phyloP scores from a whole-genome alignment of 2,888 invertebrate species.

The Neuroscelio doddi region DNA sequence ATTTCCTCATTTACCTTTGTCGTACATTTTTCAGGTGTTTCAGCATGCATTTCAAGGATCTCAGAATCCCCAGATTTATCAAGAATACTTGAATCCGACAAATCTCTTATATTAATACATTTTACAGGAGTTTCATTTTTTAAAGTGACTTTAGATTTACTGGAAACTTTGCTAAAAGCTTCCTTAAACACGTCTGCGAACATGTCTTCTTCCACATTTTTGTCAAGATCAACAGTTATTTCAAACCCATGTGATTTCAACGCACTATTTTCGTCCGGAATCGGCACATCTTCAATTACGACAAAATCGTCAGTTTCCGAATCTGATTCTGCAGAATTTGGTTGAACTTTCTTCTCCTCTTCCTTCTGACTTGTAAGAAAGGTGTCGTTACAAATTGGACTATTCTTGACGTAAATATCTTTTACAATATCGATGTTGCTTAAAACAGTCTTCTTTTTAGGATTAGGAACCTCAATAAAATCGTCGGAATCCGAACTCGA shows the following conservation, averaged over 20 bases:
- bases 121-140: background rate
- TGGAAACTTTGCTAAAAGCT: too few species aligned
- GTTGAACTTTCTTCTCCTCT: slow-evolving; percentile 19
- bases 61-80: too few species aligned
- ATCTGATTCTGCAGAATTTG: slow-evolving; percentile 42
- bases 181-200: slow-evolving; percentile 81
- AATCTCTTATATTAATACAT: too few species aligned
- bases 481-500: slow-evolving; percentile 44
- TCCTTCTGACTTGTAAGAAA: slow-evolving; percentile 13
- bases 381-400: slow-evolving; percentile 21
- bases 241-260: slow-evolving; percentile 55
- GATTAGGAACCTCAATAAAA: slow-evolving; percentile 33
- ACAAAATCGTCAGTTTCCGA: slow-evolving; percentile 72
- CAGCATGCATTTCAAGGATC: too few species aligned
- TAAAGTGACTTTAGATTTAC: too few species aligned
- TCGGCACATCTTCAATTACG: slow-evolving; percentile 63
- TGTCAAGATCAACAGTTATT: slow-evolving; percentile 69
- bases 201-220: slow-evolving; percentile 75
- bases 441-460: slow-evolving; percentile 1
- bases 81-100: too few species aligned
- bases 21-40: too few species aligned
- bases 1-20: too few species aligned
- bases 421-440: slow-evolving; percentile 23
- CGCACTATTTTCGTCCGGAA: slow-evolving; percentile 30
- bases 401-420: slow-evolving; percentile 23